Evolutionary conservation across 1,140 invertebrate genomes (phyloP).

Genomic region (Venturia canescens): DNA sequence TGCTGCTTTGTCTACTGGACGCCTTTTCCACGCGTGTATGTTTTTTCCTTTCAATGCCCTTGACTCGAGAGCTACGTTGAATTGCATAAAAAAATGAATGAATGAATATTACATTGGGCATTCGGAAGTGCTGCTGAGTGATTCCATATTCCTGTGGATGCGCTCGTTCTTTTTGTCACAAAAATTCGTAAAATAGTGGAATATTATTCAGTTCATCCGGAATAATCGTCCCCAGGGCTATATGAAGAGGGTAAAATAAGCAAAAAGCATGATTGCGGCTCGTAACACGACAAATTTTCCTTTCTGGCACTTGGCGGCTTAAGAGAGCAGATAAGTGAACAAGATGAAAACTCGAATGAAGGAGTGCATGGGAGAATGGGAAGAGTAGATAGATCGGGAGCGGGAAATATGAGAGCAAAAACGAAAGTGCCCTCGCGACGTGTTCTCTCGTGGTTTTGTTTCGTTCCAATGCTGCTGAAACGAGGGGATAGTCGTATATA

Average conservation of each 20-base stretch:
- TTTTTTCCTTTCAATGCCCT: slow-evolving; percentile 4
- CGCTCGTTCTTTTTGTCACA: neutral
- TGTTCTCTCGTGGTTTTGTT: slow-evolving; percentile 30
- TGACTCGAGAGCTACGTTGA: neutral
- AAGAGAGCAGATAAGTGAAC: slow-evolving; percentile 33
- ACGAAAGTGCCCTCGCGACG: neutral
- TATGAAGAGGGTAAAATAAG: too few relatives aligned
- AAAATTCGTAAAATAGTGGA: neutral
- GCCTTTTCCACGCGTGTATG: slow-evolving; percentile 5
- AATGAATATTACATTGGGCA: slow-evolving; percentile 14
- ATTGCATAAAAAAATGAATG: slow-evolving; percentile 37
- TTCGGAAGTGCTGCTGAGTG: neutral
- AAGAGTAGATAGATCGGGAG: neutral
- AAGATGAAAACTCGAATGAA: slow-evolving; percentile 21
- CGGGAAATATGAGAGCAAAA: slow-evolving; percentile 10
- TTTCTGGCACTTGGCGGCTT: slow-evolving; percentile 21
- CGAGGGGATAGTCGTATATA: slow-evolving; percentile 21
- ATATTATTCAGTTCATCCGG: neutral
- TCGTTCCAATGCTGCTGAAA: slow-evolving; percentile 2
- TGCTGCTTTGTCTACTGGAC: slow-evolving; percentile 28
- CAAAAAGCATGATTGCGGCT: neutral
- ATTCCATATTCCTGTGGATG: neutral
- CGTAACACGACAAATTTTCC: slow-evolving; percentile 23
- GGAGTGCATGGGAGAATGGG: neutral
- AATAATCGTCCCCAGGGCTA: neutral